These are phyloP conservation scores for Capitulum mitella DNA, from an alignment of 2,888 invertebrate genomes.

Conservation along the genomic window DNA sequence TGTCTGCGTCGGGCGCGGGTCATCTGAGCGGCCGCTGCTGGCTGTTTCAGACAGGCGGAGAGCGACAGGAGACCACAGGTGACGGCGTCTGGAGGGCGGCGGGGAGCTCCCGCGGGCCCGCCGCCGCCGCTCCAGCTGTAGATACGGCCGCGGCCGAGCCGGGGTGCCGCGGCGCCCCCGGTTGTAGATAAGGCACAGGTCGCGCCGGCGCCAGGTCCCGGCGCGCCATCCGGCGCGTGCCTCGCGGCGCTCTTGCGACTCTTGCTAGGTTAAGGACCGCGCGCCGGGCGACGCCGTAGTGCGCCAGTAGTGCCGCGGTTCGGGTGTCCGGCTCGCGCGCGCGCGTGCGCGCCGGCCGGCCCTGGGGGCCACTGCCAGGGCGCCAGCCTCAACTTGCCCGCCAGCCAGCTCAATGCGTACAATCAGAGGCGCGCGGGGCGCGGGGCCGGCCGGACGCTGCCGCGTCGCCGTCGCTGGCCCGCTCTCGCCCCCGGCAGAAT, in stretches of 20 bases:
- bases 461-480: not conserved
- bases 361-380: not conserved
- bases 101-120: too few relatives aligned
- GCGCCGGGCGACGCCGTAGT: slow-evolving; percentile 69
- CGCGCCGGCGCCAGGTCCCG: slow-evolving; percentile 56
- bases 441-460: not conserved
- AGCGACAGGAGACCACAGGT: too few relatives aligned
- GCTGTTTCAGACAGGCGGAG: too few relatives aligned
- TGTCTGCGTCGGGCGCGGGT: too few relatives aligned
- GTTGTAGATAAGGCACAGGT: not conserved
- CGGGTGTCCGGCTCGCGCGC: slow-evolving; percentile 47
- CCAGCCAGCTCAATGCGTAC: slow-evolving; percentile 1
- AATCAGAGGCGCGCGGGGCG: not conserved
- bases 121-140: too few relatives aligned
- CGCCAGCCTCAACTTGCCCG: not conserved
- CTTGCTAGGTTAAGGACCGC: slow-evolving; percentile 68
- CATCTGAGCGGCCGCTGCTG: too few relatives aligned
- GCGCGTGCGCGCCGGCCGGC: not conserved
- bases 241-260: slow-evolving; percentile 47
- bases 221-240: slow-evolving; percentile 49
- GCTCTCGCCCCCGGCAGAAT: not conserved
- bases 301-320: slow-evolving; percentile 66
- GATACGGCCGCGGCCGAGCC: too few relatives aligned
- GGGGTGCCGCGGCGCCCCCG: not conserved
- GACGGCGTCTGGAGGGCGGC: too few relatives aligned